phyloP scores from a whole-genome alignment of 2,113 vertebrate species.

The Equus quagga region DNA sequence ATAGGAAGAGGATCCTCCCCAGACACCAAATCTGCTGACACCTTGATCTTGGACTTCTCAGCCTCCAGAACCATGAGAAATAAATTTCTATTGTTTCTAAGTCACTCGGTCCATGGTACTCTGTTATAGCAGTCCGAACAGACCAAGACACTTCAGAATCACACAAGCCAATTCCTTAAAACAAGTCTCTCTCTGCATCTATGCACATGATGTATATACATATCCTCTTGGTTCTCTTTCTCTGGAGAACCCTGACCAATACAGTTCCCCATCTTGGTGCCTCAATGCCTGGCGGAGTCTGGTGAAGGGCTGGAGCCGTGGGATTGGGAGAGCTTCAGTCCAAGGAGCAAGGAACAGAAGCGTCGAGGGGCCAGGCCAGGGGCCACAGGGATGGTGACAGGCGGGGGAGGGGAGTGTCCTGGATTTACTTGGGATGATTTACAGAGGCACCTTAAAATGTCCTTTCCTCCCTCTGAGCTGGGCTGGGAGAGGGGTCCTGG shows the following conservation, averaged over 20 bases:
- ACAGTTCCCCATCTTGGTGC: neutral
- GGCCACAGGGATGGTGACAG: neutral
- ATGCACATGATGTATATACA: neutral
- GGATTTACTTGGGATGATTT: neutral
- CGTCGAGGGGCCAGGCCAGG: neutral
- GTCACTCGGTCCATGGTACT: neutral
- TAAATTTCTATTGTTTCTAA: neutral
- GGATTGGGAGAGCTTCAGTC: too few relatives aligned
- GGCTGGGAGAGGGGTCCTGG: neutral
- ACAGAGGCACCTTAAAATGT: neutral
- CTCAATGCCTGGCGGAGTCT: neutral
- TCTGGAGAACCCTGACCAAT: neutral
- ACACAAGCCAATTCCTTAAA: neutral
- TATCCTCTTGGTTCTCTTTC: neutral
- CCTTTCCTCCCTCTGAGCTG: neutral
- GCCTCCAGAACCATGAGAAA: neutral
- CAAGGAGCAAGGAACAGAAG: neutral
- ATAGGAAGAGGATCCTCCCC: too few relatives aligned
- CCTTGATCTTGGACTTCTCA: neutral
- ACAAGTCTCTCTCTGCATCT: neutral
- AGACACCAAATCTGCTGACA: neutral
- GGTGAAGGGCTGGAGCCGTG: too few relatives aligned
- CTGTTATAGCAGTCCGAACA: fast-evolving
- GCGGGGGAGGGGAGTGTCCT: neutral
- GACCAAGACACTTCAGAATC: neutral